Evolutionary conservation across 2,797 vertebrate species (phyloP).

Genomic region (Menidia menidia): DNA sequence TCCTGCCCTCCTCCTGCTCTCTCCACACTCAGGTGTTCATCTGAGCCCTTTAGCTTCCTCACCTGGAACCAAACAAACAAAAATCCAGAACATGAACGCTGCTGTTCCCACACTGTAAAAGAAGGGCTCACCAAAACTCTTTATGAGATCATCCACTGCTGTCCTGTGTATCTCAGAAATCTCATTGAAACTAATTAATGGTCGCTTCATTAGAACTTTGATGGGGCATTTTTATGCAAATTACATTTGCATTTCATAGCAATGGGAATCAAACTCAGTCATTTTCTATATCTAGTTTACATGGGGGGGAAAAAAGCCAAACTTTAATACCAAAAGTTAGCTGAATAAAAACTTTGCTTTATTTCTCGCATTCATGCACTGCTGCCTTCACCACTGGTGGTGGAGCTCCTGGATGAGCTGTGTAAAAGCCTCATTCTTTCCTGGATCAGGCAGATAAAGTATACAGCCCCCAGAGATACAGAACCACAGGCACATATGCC

Average conservation of each 20-base stretch:
- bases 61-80: slow-evolving; percentile 63
- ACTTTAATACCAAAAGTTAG: slow-evolving; percentile 42
- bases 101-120: too few relatives aligned
- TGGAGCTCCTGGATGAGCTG: slow-evolving; percentile 35
- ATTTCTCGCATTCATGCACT: slow-evolving; percentile 30
- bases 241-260: too few relatives aligned
- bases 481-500: slow-evolving; percentile 18
- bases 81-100: background rate
- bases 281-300: background rate
- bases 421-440: slow-evolving; percentile 46
- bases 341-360: slow-evolving; percentile 39
- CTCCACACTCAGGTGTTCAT: slow-evolving; percentile 80
- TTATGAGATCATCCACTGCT: too few relatives aligned
- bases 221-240: too few relatives aligned
- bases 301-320: background rate
- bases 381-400: slow-evolving; percentile 32
- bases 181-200: too few relatives aligned
- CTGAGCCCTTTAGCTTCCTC: slow-evolving; percentile 80
- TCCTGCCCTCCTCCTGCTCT: slow-evolving; percentile 74
- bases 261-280: background rate
- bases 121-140: background rate
- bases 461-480: slow-evolving; percentile 34
- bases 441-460: slow-evolving; percentile 36
- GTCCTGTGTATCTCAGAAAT: too few relatives aligned
- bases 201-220: too few relatives aligned